Evolutionary conservation across 2,113 vertebrate species (phyloP).

Genomic region (Calyptomena viridis): DNA sequence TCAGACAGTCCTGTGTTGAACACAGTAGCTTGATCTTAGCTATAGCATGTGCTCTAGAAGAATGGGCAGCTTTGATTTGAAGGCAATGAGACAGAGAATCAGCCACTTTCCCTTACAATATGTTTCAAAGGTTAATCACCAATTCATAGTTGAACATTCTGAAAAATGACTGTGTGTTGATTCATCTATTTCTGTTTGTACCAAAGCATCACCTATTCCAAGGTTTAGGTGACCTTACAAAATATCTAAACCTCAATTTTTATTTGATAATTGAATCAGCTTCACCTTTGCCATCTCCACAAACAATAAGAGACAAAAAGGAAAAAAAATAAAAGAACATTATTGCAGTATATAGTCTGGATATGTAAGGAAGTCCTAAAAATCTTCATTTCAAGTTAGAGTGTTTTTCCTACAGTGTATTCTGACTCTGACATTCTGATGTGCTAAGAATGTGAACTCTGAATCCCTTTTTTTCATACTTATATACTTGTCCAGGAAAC

Average conservation of each 20-base stretch:
- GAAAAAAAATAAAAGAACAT: not conserved
- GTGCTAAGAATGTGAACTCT: not conserved
- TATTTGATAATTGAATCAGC: slow-evolving; percentile 24
- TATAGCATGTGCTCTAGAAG: not conserved
- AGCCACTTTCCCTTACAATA: not conserved
- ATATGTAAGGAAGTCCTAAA: not conserved
- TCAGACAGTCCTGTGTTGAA: not conserved
- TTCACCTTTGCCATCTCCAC: slow-evolving; percentile 27
- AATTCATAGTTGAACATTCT: slow-evolving; percentile 39
- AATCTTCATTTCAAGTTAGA: not conserved
- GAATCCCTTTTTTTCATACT: not conserved
- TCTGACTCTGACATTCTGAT: not conserved
- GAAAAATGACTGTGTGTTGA: slow-evolving; percentile 30
- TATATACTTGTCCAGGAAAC: not conserved
- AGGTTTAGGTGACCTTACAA: slow-evolving; percentile 14
- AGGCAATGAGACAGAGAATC: slow-evolving; percentile 14
- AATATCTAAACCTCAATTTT: slow-evolving; percentile 29
- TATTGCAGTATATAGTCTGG: not conserved
- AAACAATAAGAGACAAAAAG: not conserved
- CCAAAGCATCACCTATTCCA: not conserved
- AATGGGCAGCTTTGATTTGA: slow-evolving; percentile 2
- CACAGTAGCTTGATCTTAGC: not conserved
- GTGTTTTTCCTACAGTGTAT: not conserved
- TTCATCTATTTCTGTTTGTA: slow-evolving; percentile 19
- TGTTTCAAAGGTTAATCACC: slow-evolving; percentile 55